A percentile compares a stretch with the other conserved stretches of the same genome.
Conservation (phyloP, 2,888 invertebrate genomes). For the Tholera decimalis region DNA sequence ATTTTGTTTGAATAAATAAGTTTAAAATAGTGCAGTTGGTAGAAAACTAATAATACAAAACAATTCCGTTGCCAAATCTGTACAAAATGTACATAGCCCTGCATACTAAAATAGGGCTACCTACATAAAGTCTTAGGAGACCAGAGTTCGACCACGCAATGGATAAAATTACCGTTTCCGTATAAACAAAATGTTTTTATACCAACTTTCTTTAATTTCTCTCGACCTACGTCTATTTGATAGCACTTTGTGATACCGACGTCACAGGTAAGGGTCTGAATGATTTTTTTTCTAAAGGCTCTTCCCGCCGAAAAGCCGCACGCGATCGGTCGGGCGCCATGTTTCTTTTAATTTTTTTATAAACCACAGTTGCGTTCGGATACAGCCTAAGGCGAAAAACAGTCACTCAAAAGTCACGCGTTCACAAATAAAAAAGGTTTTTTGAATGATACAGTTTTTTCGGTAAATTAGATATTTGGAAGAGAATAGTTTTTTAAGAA, state of each 20-base stretch:
- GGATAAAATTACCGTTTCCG: constrained; percentile 10
- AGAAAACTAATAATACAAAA: too few species aligned
- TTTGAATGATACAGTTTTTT: constrained; percentile 90
- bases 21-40: too few species aligned
- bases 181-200: constrained; percentile 11
- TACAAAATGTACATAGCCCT: too few species aligned
- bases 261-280: constrained; percentile 84
- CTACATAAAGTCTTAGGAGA: too few species aligned
- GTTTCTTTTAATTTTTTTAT: constrained; percentile 80
- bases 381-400: constrained; percentile 85
- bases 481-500: constrained; percentile 80
- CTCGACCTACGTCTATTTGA: constrained; percentile 65
- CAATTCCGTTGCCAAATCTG: too few species aligned
- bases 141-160: too few species aligned
- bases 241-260: constrained; percentile 78
- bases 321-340: constrained; percentile 85
- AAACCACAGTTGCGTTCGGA: constrained; percentile 83
- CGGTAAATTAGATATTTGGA: constrained; percentile 89
- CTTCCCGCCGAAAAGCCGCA: constrained; percentile 81
- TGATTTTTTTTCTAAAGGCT: constrained; percentile 80
- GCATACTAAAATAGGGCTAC: too few species aligned
- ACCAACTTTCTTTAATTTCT: constrained; percentile 61
- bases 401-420: constrained; percentile 91
- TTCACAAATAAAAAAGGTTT: constrained; percentile 81
- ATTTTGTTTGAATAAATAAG: too few species aligned